Conservation (phyloP, 2,113 vertebrate genomes). For the Sturnus vulgaris region DNA sequence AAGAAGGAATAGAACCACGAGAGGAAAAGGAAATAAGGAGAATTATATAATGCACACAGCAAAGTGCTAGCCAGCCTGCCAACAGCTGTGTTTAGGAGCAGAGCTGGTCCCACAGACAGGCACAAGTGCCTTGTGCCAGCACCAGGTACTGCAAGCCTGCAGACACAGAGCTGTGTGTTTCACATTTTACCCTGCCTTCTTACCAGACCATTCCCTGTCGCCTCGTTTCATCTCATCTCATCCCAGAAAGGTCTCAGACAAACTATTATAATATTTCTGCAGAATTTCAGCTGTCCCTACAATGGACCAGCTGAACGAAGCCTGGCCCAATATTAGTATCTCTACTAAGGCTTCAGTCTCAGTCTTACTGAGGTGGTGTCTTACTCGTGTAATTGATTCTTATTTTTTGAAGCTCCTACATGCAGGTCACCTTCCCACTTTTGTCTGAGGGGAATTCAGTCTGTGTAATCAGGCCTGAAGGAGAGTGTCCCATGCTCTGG, state of each 20-base stretch:
- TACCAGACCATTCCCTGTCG: background rate
- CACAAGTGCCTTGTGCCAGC: background rate
- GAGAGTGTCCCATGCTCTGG: background rate
- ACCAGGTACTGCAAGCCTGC: background rate
- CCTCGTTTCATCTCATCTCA: background rate
- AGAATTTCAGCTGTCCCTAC: background rate
- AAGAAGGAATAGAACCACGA: background rate
- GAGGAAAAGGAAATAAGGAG: background rate
- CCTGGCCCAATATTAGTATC: background rate
- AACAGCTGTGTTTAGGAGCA: background rate
- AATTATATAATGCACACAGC: background rate
- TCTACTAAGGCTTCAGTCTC: background rate
- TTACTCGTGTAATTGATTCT: background rate
- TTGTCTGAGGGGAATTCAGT: background rate
- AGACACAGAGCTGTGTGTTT: background rate
- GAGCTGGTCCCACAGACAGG: background rate
- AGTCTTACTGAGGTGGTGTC: background rate
- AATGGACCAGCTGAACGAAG: background rate
- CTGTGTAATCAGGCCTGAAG: constrained; percentile 17
- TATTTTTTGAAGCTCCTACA: background rate
- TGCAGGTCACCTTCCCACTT: background rate
- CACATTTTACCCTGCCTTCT: background rate
- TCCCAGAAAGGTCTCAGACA: background rate
- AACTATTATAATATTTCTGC: background rate
- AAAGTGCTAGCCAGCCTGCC: background rate